These are phyloP conservation scores for Drymodes brunneopygia DNA, from an alignment of 2,113 vertebrate species.

Conservation along the genomic window DNA sequence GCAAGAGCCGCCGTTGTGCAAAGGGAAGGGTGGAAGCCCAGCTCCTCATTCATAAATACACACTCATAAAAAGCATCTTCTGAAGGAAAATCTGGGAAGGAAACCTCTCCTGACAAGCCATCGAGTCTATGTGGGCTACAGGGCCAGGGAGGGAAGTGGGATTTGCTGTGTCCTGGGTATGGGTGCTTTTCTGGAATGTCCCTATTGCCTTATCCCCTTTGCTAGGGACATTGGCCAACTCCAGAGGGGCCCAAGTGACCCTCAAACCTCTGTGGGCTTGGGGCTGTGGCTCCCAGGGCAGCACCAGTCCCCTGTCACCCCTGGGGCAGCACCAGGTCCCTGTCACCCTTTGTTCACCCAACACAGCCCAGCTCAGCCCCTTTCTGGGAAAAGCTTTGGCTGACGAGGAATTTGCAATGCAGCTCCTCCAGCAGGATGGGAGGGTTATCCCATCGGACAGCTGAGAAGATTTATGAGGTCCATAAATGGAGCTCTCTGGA, in stretches of 20 bases:
- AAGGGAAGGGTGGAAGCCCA: neutral
- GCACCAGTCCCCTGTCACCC: neutral
- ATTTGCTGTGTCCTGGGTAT: neutral
- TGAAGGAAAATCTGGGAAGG: neutral
- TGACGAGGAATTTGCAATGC: neutral
- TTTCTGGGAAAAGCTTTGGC: neutral
- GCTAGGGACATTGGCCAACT: fast-evolving
- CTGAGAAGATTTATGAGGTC: neutral
- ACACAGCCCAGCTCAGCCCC: neutral
- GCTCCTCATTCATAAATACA: neutral
- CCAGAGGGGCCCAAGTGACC: neutral
- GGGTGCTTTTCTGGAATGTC: neutral
- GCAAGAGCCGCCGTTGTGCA: neutral
- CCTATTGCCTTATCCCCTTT: neutral
- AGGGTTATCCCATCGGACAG: neutral
- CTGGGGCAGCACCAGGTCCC: neutral
- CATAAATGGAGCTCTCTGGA: neutral
- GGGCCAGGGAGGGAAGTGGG: fast-evolving
- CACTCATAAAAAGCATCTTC: neutral
- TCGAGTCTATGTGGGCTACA: neutral
- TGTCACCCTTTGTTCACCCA: fast-evolving
- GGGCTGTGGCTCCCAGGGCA: neutral
- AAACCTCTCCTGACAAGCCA: neutral
- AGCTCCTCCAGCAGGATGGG: neutral
- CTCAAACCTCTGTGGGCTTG: fast-evolving